Percentiles rank a stretch among this genome's conserved stretches.
phyloP scores from a whole-genome alignment of 2,888 invertebrate species.

The Parapristionchus giblindavisi region DNA sequence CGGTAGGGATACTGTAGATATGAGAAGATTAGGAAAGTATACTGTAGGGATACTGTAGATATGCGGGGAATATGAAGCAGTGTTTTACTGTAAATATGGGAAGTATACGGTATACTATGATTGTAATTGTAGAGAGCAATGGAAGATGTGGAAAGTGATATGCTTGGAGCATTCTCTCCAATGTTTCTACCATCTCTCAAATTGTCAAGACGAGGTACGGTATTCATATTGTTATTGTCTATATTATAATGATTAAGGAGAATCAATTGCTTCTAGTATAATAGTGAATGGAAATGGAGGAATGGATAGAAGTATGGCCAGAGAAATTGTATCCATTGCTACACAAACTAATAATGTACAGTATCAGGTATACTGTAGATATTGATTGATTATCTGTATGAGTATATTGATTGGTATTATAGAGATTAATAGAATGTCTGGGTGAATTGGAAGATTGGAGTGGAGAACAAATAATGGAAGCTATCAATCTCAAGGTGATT shows the following conservation, averaged over 20 bases:
- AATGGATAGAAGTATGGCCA: neutral
- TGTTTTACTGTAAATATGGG: neutral
- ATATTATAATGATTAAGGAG: neutral
- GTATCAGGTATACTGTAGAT: neutral
- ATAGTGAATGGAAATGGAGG: neutral
- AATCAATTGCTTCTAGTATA: neutral
- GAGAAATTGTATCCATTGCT: conserved; percentile 26
- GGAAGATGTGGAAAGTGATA: conserved; percentile 9
- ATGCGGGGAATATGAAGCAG: neutral
- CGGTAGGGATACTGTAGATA: neutral
- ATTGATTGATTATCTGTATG: neutral
- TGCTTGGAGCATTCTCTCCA: conserved; percentile 33
- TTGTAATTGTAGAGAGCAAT: conserved; percentile 14
- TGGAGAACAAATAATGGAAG: neutral
- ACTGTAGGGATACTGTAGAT: neutral
- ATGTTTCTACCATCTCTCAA: conserved; percentile 9
- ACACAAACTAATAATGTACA: neutral
- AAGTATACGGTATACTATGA: neutral
- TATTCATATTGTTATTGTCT: neutral
- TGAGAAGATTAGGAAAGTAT: too few relatives aligned
- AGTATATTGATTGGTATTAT: neutral
- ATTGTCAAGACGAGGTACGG: neutral
- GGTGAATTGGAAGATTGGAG: conserved; percentile 9
- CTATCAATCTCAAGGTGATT: neutral
- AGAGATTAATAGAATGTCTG: conserved; percentile 15